Evolutionary conservation across 2,888 invertebrate genomes (phyloP).

Genomic region (Platycheirus rosarum): DNA sequence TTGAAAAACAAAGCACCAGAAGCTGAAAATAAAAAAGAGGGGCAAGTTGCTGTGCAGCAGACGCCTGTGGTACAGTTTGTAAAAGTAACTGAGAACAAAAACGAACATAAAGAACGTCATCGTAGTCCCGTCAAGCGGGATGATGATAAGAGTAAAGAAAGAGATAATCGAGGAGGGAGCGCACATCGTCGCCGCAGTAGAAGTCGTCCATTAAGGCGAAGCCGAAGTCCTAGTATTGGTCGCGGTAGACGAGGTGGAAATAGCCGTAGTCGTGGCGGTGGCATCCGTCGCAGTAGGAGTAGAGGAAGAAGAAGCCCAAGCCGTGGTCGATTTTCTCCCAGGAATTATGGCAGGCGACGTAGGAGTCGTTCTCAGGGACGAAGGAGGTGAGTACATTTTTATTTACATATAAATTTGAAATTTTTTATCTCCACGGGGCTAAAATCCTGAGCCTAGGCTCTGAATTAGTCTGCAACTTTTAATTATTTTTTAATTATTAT

Average conservation of each 20-base stretch:
- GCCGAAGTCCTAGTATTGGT: slow-evolving; percentile 76
- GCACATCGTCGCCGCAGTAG: slow-evolving; percentile 76
- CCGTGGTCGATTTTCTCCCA: slow-evolving; percentile 73
- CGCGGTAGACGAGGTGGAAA: slow-evolving; percentile 71
- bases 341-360: slow-evolving; percentile 74
- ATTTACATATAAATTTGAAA: not conserved
- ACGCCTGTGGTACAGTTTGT: slow-evolving; percentile 77
- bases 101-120: slow-evolving; percentile 23
- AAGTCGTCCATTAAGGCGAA: slow-evolving; percentile 75
- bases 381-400: slow-evolving; percentile 51
- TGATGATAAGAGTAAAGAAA: slow-evolving; percentile 78
- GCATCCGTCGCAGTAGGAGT: slow-evolving; percentile 72
- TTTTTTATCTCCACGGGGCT: no score
- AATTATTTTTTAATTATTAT: no score
- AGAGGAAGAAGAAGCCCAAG: slow-evolving; percentile 74
- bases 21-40: slow-evolving; percentile 80
- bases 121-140: slow-evolving; percentile 74
- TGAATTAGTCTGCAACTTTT: no score
- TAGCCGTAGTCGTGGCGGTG: slow-evolving; percentile 56
- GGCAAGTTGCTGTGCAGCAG: slow-evolving; percentile 78
- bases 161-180: slow-evolving; percentile 52
- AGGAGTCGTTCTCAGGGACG: slow-evolving; percentile 70
- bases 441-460: no score
- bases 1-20: slow-evolving; percentile 79
- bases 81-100: slow-evolving; percentile 77